Base-by-base conservation (phyloP, 53 echinoderm and acorn worm species). In the Apostichopus leukothele region DNA sequence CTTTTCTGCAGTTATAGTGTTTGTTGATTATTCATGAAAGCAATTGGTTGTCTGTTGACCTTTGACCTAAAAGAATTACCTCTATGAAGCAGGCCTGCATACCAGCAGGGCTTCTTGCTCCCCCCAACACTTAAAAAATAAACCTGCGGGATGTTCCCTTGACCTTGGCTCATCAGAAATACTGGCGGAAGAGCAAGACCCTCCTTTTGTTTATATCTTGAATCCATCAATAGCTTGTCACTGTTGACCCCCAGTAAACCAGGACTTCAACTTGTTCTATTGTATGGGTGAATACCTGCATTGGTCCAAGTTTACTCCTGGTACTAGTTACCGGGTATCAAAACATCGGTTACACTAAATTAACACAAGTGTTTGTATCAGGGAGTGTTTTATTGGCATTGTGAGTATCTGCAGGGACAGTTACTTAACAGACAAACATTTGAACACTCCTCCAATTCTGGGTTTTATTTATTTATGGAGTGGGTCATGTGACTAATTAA, bases 401-500 rank as follows among this genome's bases (percentile, higher is more conserved):
- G 63, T 71, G 71, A 71, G 71, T 18, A 14, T 71, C 16, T 71
- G 7, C 71, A 71, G 71, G 18, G 71, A 71, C 39, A 39, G 39
- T 39, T 71, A 6, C 71, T 71, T 14, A 6, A 18, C 16, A 71
- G 71, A 71, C 71, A 71, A 71, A 71, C 20, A 71, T 71, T 63
- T 79, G 51, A 51, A 79, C 77, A 77, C 23, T 25, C 5, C 52
- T 4, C 1, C 22, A 12, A 11, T 76, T 23, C 11, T 20, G 22
- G 18, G 18, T 50, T 81, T 51, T 81, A 59, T 81, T 81, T 81
- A 81, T 51, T 25, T 55, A 18, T 14, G 21, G 53, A 21, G n/a
- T 59, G 59, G 39, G 81, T 81, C 81, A 81, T 59, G 59, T 81
- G 81, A 81, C 53, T 59, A 81, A 81, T 81, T 81, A 81, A 81